Evolutionary conservation across 2,888 invertebrate species (phyloP).

Genomic region (Drosophila neutralis): DNA sequence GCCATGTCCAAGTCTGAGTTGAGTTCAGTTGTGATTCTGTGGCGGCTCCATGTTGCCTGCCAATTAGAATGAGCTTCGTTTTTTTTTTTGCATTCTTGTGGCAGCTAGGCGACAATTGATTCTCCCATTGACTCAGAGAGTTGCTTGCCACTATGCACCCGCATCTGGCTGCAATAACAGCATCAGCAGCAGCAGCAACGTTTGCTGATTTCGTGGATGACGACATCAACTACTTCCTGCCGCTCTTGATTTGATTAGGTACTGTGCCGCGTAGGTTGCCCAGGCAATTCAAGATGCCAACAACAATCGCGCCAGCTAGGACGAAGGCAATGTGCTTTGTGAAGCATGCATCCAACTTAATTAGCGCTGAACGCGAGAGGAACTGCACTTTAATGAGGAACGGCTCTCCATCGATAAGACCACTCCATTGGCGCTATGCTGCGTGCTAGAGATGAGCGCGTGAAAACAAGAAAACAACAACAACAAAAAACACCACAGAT

Average conservation of each 20-base stretch:
- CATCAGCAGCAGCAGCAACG: constrained; percentile 25
- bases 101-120: constrained; percentile 37
- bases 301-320: neutral
- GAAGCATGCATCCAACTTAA: constrained; percentile 66
- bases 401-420: constrained; percentile 60
- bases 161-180: constrained; percentile 32
- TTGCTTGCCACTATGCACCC: constrained; percentile 34
- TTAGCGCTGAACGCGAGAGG: constrained; percentile 53
- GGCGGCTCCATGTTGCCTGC: constrained; percentile 46
- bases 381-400: constrained; percentile 66
- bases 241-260: constrained; percentile 67
- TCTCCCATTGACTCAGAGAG: constrained; percentile 4
- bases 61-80: constrained; percentile 63
- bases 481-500: neutral
- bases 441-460: neutral
- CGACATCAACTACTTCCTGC: constrained; percentile 64
- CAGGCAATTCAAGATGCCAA: constrained; percentile 6
- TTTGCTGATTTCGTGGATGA: constrained; percentile 48
- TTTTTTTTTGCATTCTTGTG: constrained; percentile 32
- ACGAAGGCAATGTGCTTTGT: constrained; percentile 18
- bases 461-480: neutral
- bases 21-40: neutral
- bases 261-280: constrained; percentile 35
- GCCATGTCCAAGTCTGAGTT: constrained; percentile 21
- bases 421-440: constrained; percentile 9